These are phyloP conservation scores for Hydropsyche betteni DNA, from an alignment of 2,888 invertebrate genomes.

Conservation along the genomic window DNA sequence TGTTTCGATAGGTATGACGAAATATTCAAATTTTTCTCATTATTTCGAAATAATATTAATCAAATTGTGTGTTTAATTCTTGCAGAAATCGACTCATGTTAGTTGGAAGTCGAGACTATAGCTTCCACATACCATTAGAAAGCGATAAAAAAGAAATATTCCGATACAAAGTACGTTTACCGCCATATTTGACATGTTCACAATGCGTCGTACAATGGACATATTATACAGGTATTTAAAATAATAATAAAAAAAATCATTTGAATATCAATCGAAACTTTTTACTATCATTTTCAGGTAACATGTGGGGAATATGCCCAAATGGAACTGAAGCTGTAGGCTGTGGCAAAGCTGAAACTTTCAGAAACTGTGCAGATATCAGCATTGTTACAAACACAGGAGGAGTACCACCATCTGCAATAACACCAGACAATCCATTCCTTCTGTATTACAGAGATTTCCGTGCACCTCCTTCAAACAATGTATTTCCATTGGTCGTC, in stretches of 20 bases:
- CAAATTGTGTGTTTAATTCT: constrained; percentile 44
- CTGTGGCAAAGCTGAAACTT: constrained; percentile 90
- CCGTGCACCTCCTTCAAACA: constrained; percentile 68
- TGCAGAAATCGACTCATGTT: constrained; percentile 76
- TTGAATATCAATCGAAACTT: constrained; percentile 22
- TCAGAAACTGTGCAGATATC: constrained; percentile 90
- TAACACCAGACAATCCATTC: constrained; percentile 73
- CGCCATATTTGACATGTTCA: constrained; percentile 83
- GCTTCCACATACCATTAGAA: constrained; percentile 77
- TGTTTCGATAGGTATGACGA: constrained; percentile 77
- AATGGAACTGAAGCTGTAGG: constrained; percentile 90
- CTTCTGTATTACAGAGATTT: constrained; percentile 79
- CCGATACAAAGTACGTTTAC: constrained; percentile 79
- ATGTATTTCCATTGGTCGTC: constrained; percentile 78
- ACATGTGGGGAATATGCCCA: constrained; percentile 89
- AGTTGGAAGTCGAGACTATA: constrained; percentile 75
- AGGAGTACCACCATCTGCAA: constrained; percentile 72
- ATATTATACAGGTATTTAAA: constrained; percentile 77
- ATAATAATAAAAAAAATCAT: constrained; percentile 25
- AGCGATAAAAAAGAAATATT: constrained; percentile 73
- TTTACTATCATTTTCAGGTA: constrained; percentile 64
- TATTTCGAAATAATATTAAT: not conserved
- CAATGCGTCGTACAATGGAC: constrained; percentile 95
- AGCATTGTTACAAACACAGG: constrained; percentile 82
- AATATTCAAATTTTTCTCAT: constrained; percentile 34